Evolutionary conservation across 2,888 invertebrate species (phyloP).

Genomic region (Conus canariensis): DNA sequence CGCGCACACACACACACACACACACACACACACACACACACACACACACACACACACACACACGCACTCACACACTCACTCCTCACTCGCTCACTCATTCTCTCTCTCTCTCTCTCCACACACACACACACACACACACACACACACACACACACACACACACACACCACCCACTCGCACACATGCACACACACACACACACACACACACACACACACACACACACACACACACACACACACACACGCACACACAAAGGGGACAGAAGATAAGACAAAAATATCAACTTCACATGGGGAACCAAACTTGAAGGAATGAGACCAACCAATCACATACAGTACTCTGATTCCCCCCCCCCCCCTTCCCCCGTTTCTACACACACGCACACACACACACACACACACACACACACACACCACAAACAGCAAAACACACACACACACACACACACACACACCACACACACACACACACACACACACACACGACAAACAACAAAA

Average conservation of each 20-base stretch:
- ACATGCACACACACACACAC: not conserved
- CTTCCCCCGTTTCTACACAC: not conserved
- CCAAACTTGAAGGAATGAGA: no score
- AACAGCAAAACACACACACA: no score
- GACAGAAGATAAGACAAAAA: no score
- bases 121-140: slow-evolving; percentile 29
- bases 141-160: slow-evolving; percentile 17
- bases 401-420: not conserved
- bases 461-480: slow-evolving; percentile 34
- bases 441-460: slow-evolving; percentile 5
- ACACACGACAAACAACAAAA: no score
- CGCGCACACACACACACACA: slow-evolving; percentile 15
- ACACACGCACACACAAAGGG: not conserved
- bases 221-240: not conserved
- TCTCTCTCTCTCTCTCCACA: no score
- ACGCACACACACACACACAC: not conserved
- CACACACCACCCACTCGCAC: not conserved
- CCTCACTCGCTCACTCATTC: not conserved
- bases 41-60: slow-evolving; percentile 30
- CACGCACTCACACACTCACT: not conserved
- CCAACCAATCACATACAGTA: no score
- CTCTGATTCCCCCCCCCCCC: no score
- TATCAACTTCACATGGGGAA: no score
- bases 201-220: not conserved
- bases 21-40: slow-evolving; percentile 26